These are phyloP conservation scores for Clanis bilineata DNA, from an alignment of 2,888 invertebrate genomes.

Conservation along the genomic window DNA sequence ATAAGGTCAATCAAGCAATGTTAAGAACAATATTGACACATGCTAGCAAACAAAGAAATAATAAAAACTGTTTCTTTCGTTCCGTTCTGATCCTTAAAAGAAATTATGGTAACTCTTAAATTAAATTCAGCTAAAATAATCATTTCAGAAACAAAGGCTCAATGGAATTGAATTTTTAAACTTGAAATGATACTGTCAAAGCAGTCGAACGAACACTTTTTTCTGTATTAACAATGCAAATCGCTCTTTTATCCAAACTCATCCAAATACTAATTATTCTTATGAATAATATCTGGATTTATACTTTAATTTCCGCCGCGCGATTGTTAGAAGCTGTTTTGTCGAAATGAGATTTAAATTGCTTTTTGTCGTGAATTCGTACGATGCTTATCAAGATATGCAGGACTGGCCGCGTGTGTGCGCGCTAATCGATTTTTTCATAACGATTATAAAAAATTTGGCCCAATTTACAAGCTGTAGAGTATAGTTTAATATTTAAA, in stretches of 20 bases:
- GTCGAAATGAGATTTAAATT: constrained; percentile 58
- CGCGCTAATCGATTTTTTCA: background rate
- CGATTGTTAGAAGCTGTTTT: constrained; percentile 47
- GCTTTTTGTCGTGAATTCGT: constrained; percentile 58
- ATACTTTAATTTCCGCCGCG: constrained; percentile 60
- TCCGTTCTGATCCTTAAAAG: background rate
- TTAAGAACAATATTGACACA: too few relatives aligned
- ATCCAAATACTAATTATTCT: constrained; percentile 57
- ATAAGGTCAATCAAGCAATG: too few relatives aligned
- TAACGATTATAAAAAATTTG: background rate
- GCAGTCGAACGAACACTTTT: constrained; percentile 22
- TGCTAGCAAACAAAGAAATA: too few relatives aligned
- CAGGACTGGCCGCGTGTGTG: background rate
- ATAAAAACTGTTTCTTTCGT: background rate
- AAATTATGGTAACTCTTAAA: constrained; percentile 10
- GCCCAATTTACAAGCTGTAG: background rate
- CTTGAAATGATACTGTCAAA: constrained; percentile 48
- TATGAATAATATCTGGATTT: constrained; percentile 59
- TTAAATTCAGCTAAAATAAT: constrained; percentile 41
- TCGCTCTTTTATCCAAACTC: constrained; percentile 52
- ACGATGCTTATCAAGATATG: constrained; percentile 52
- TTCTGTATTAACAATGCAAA: constrained; percentile 51
- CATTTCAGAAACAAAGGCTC: constrained; percentile 40
- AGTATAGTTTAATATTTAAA: too few relatives aligned
- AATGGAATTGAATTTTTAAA: constrained; percentile 48